Percentiles rank a stretch among this genome's conserved stretches.
Conservation (phyloP, 2,888 invertebrate genomes). For the Apamea crenata region DNA sequence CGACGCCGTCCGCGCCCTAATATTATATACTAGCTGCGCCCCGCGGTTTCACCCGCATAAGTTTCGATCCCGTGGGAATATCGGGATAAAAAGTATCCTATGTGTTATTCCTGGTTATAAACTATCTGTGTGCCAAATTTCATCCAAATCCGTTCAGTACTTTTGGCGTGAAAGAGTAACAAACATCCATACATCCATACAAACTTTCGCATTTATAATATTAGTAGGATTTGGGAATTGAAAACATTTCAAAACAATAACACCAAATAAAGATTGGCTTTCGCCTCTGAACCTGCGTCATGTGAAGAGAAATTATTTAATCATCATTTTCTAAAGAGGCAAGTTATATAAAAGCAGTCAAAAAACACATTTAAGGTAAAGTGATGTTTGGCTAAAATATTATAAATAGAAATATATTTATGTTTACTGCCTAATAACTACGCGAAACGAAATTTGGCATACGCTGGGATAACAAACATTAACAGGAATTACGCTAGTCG, state of each 20-base stretch:
- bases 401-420: not conserved
- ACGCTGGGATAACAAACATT: constrained; percentile 24
- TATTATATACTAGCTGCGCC: no score
- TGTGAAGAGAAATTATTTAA: not conserved
- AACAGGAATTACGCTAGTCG: constrained; percentile 36
- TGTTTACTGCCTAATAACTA: constrained; percentile 27
- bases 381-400: not conserved
- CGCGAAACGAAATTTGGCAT: constrained; percentile 46
- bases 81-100: no score
- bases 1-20: no score
- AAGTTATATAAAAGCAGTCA: not conserved
- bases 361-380: not conserved
- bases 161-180: no score
- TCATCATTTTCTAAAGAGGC: not conserved
- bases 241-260: not conserved
- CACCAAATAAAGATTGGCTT: not conserved
- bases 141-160: no score
- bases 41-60: no score
- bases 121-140: no score
- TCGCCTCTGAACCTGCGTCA: not conserved
- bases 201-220: no score
- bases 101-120: no score
- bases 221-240: not conserved
- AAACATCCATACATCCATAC: no score
- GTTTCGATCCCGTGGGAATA: no score